These are phyloP conservation scores for Congeria kusceri DNA, from an alignment of 2,888 invertebrate species.

Conservation along the genomic window DNA sequence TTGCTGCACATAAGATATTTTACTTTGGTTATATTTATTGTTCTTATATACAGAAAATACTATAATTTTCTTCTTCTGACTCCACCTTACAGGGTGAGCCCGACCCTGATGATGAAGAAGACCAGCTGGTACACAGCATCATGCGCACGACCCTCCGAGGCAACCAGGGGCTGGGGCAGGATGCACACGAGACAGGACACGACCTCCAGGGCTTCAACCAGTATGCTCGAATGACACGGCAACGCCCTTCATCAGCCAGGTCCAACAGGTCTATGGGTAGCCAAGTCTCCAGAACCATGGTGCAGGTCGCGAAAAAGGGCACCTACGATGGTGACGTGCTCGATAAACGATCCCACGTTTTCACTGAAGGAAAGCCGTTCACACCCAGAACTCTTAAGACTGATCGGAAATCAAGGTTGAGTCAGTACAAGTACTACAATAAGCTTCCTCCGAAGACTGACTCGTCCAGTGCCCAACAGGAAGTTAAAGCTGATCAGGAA, in stretches of 20 bases:
- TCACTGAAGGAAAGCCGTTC: conserved; percentile 83
- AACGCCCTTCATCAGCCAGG: conserved; percentile 65
- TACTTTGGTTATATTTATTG: too few species aligned
- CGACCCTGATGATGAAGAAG: conserved; percentile 79
- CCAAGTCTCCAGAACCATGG: conserved; percentile 59
- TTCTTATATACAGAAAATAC: too few species aligned
- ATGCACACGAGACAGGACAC: conserved; percentile 23
- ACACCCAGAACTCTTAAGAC: conserved; percentile 83
- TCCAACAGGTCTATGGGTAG: conserved; percentile 69
- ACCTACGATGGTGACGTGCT: conserved; percentile 81
- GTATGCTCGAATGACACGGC: conserved; percentile 19
- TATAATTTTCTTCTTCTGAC: neutral
- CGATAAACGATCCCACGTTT: conserved; percentile 78
- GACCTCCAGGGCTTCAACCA: conserved; percentile 25
- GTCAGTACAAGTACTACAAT: conserved; percentile 82
- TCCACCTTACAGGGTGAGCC: conserved; percentile 54
- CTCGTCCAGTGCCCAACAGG: conserved; percentile 20
- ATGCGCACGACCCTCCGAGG: conserved; percentile 75
- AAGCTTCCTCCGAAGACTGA: conserved; percentile 72
- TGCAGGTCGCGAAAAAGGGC: conserved; percentile 60
- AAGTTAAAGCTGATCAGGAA: conserved; percentile 30
- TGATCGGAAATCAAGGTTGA: conserved; percentile 79
- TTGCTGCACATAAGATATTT: too few species aligned
- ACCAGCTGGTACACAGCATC: conserved; percentile 73
- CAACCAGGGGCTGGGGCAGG: conserved; percentile 27